Percentiles rank a stretch among this genome's conserved stretches.
phyloP scores from a whole-genome alignment of 2,113 vertebrate species.

The Cariama cristata region DNA sequence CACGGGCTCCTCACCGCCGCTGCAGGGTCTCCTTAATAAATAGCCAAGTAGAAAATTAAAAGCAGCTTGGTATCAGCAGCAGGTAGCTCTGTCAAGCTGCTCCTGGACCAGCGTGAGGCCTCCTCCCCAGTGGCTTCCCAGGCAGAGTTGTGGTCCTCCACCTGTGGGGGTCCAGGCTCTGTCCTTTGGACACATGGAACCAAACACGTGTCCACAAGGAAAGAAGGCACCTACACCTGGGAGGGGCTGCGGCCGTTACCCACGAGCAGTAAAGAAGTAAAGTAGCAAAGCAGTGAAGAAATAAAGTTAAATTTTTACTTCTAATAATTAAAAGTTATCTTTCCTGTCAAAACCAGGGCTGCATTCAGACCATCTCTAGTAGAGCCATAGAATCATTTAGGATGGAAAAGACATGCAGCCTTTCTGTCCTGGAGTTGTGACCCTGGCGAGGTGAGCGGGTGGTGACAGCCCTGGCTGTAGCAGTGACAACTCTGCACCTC shows the following conservation, averaged over 20 bases:
- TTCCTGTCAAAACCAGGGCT: neutral
- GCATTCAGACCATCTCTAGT: neutral
- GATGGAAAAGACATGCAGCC: no score
- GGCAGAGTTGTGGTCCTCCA: neutral
- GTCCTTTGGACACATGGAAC: accelerated
- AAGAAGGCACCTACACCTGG: neutral
- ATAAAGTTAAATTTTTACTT: neutral
- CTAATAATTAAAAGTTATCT: neutral
- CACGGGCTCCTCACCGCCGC: accelerated
- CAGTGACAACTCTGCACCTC: neutral
- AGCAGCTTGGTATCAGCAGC: neutral
- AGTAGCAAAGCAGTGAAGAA: neutral
- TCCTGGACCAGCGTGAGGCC: accelerated
- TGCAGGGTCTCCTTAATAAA: neutral
- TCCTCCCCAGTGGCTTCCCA: accelerated
- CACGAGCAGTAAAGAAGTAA: neutral
- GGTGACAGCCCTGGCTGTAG: neutral
- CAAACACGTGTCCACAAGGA: neutral
- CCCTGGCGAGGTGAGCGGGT: no score
- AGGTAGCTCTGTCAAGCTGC: neutral
- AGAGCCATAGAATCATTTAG: no score
- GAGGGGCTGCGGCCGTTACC: neutral
- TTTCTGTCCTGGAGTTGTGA: neutral
- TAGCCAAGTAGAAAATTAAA: neutral
- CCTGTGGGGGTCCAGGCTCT: neutral